Evolutionary conservation across 2,113 vertebrate species (phyloP).

Genomic region (Castor canadensis): DNA sequence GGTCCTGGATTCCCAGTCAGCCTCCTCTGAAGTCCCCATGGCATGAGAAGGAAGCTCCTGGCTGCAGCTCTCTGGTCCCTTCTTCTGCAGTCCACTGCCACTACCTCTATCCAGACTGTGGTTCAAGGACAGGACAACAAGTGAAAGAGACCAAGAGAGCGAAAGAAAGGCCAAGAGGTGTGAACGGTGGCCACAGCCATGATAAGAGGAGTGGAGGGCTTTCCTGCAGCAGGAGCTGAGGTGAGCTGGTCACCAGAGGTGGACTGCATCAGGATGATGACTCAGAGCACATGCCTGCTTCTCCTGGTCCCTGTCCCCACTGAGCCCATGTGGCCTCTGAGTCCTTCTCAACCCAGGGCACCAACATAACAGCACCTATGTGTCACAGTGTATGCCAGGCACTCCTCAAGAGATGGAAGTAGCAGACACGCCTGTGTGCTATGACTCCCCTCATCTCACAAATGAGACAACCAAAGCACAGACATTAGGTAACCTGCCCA

Average conservation of each 20-base stretch:
- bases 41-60: neutral
- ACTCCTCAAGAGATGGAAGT: accelerated
- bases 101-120: neutral
- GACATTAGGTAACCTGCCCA: neutral
- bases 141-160: neutral
- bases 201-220: accelerated
- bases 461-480: neutral
- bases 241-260: accelerated
- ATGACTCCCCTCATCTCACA: neutral
- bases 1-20: neutral
- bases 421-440: accelerated
- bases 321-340: accelerated
- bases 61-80: neutral
- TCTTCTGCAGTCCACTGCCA: neutral
- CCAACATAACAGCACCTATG: accelerated
- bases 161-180: neutral
- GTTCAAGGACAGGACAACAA: neutral
- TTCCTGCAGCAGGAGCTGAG: neutral
- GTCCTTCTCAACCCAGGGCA: neutral
- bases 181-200: accelerated
- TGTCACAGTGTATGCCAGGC: accelerated
- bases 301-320: accelerated
- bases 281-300: accelerated
- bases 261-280: accelerated
- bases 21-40: neutral